These are phyloP conservation scores for Gastrophysa polygoni DNA, from an alignment of 2,888 invertebrate genomes.

Conservation along the genomic window DNA sequence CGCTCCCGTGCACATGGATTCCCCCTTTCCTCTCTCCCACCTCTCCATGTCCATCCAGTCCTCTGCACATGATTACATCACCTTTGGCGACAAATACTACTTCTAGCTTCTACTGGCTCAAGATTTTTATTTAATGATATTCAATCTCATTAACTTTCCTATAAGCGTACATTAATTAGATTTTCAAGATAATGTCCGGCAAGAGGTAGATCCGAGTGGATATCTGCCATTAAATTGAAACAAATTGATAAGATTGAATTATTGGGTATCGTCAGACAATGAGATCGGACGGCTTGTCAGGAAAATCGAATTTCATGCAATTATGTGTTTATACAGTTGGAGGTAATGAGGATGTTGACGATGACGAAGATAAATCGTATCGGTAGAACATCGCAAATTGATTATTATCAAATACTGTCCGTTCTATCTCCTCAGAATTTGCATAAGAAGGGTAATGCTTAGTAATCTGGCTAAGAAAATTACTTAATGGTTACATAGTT, in stretches of 20 bases:
- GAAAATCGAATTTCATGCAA: not conserved
- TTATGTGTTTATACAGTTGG: not conserved
- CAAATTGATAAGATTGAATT: slow-evolving; percentile 18
- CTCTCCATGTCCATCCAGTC: slow-evolving; percentile 32
- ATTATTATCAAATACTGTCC: not conserved
- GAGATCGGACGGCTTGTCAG: not conserved
- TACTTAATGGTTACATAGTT: not conserved
- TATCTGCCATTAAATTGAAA: slow-evolving; percentile 16
- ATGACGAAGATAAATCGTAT: not conserved
- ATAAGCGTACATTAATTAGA: slow-evolving; percentile 33
- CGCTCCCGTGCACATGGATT: slow-evolving; percentile 20
- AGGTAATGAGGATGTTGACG: not conserved
- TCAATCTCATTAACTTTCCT: slow-evolving; percentile 40
- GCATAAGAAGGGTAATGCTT: not conserved
- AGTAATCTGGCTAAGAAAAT: no score
- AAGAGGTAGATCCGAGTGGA: slow-evolving; percentile 5
- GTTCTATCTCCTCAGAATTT: not conserved
- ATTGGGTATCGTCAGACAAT: not conserved
- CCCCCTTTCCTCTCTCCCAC: slow-evolving; percentile 30
- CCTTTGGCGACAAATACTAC: slow-evolving; percentile 45
- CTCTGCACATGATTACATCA: slow-evolving; percentile 41
- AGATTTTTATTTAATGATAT: slow-evolving; percentile 38
- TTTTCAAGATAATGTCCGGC: slow-evolving; percentile 25
- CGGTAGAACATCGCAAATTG: not conserved
- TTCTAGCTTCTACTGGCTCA: slow-evolving; percentile 32